Conservation (phyloP, 2,113 vertebrate genomes). For the Neolamprologus sp. region DNA sequence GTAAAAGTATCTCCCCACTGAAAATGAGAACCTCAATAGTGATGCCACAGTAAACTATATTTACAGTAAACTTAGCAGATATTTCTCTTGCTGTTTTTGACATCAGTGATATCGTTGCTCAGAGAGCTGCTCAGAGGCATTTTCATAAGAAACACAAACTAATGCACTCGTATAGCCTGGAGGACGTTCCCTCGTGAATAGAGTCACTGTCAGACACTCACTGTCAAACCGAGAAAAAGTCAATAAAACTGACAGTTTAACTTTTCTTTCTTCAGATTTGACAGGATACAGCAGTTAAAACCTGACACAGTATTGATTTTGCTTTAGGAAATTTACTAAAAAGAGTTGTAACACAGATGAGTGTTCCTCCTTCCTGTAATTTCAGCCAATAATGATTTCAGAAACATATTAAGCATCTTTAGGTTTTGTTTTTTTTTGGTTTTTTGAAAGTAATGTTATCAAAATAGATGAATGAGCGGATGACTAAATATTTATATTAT, state of each 20-base stretch:
- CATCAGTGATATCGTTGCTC: neutral
- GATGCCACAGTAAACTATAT: too few relatives aligned
- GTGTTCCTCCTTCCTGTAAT: neutral
- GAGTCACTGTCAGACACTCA: neutral
- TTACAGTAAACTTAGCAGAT: neutral
- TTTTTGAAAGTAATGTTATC: neutral
- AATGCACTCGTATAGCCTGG: neutral
- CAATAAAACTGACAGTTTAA: neutral
- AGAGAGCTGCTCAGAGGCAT: neutral
- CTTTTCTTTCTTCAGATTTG: neutral
- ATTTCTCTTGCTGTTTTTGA: neutral
- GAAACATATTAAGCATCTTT: neutral
- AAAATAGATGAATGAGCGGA: fast-evolving
- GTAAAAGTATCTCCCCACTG: too few relatives aligned
- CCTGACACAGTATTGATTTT: neutral
- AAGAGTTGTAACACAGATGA: neutral
- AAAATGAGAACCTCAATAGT: too few relatives aligned
- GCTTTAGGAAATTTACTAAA: neutral
- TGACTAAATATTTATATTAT: neutral
- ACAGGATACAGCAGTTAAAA: neutral
- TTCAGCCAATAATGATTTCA: neutral
- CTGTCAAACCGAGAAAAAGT: neutral
- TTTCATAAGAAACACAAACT: neutral
- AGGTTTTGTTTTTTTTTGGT: fast-evolving
- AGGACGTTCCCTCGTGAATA: neutral